phyloP scores from a whole-genome alignment of 1,140 invertebrate species.

The Heterodera schachtii region DNA sequence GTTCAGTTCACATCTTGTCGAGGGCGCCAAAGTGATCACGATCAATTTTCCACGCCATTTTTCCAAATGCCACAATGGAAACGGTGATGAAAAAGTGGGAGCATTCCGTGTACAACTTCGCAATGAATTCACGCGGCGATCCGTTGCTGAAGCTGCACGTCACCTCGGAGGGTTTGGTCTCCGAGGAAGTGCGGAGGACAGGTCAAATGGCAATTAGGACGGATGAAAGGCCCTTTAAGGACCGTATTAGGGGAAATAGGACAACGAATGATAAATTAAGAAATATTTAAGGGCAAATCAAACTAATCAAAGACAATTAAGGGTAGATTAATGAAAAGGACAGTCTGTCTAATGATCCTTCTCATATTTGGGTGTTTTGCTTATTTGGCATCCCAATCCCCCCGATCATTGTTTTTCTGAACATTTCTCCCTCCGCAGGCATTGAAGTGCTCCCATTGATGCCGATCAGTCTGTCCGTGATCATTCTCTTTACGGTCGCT shows the following conservation, averaged over 20 bases:
- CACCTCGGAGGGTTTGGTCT: slow-evolving; percentile 62
- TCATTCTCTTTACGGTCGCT: slow-evolving; percentile 58
- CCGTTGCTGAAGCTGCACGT: slow-evolving; percentile 54
- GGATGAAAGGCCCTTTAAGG: too few relatives aligned
- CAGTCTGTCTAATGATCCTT: too few relatives aligned
- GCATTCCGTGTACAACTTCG: slow-evolving; percentile 58
- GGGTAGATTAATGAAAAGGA: too few relatives aligned
- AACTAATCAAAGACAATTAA: too few relatives aligned
- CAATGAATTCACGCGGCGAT: slow-evolving; percentile 52
- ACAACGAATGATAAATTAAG: too few relatives aligned
- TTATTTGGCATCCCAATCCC: too few relatives aligned
- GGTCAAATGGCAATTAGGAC: slow-evolving; percentile 35
- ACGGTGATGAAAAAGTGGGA: slow-evolving; percentile 64
- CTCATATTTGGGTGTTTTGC: too few relatives aligned
- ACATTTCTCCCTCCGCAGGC: slow-evolving; percentile 34
- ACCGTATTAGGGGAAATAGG: too few relatives aligned
- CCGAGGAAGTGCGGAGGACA: slow-evolving; percentile 63
- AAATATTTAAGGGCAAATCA: too few relatives aligned
- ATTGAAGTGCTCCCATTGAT: slow-evolving; percentile 60
- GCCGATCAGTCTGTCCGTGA: slow-evolving; percentile 52
- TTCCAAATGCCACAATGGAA: slow-evolving; percentile 52
- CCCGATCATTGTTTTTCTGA: too few relatives aligned
- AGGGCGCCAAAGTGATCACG: slow-evolving; percentile 53
- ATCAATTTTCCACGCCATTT: slow-evolving; percentile 65
- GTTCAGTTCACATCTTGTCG: slow-evolving; percentile 60